Evolutionary conservation across 2,797 vertebrate genomes (phyloP).

Genomic region (Mus minutoides): DNA sequence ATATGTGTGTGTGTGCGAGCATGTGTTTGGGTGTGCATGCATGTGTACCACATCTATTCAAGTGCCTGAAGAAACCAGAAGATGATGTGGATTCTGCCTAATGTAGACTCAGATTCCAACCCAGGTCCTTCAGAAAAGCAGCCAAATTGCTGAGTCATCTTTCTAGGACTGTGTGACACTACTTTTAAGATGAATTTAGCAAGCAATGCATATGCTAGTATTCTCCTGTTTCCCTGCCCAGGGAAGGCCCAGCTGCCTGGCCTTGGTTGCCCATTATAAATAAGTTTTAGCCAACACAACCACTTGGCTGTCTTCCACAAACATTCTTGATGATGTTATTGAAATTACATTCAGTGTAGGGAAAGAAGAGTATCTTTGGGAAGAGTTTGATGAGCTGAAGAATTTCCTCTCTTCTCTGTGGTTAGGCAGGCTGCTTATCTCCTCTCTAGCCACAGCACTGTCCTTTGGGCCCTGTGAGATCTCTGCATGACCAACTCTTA

Average conservation of each 20-base stretch:
- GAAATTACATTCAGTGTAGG: neutral
- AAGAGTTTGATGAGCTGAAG: neutral
- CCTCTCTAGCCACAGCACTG: no score
- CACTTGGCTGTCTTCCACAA: constrained; percentile 17
- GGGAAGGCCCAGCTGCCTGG: neutral
- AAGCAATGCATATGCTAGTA: neutral
- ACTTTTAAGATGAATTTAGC: constrained; percentile 10
- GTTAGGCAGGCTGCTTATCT: neutral
- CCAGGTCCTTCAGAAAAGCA: neutral
- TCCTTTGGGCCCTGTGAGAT: rapidly evolving
- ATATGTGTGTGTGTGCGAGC: neutral
- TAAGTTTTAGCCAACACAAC: neutral
- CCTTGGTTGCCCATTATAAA: neutral
- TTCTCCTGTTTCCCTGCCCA: neutral
- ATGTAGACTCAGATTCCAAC: neutral
- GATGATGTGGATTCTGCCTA: neutral
- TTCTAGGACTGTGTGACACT: neutral
- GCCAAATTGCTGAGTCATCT: no score
- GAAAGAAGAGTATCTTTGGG: neutral
- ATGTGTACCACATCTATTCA: neutral
- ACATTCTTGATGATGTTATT: neutral
- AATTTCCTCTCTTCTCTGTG: neutral
- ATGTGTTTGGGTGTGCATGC: rapidly evolving
- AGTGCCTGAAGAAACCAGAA: neutral
- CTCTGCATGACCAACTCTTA: neutral